Evolutionary conservation across 2,888 invertebrate genomes (phyloP).

Genomic region (Anthrax anthrax): DNA sequence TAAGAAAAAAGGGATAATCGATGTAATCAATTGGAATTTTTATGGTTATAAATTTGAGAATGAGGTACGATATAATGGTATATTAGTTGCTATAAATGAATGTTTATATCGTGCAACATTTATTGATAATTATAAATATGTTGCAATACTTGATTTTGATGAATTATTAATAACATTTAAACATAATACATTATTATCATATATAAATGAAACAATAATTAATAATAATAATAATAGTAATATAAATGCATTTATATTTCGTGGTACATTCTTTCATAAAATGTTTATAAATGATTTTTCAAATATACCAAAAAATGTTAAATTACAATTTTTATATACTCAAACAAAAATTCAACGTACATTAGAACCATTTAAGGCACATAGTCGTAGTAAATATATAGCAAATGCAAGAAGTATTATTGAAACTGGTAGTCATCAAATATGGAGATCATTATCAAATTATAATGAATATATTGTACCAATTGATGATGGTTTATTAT

Average conservation of each 20-base stretch:
- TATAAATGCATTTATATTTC: conserved; percentile 33
- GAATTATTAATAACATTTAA: conserved; percentile 71
- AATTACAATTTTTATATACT: conserved; percentile 29
- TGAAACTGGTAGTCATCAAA: conserved; percentile 81
- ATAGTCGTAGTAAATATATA: conserved; percentile 76
- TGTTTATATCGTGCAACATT: conserved; percentile 82
- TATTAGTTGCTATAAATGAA: conserved; percentile 82
- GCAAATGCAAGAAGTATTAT: conserved; percentile 67
- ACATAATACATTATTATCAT: conserved; percentile 50
- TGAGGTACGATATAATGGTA: conserved; percentile 46
- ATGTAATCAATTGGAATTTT: conserved; percentile 34
- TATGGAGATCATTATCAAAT: conserved; percentile 31
- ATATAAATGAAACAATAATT: conserved; percentile 24
- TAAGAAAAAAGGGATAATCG: conserved; percentile 20
- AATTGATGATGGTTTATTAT: conserved; percentile 25
- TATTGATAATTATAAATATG: conserved; percentile 50
- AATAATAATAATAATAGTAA: conserved; percentile 13
- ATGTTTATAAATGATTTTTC: conserved; percentile 34
- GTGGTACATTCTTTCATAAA: conserved; percentile 37
- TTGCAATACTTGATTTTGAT: conserved; percentile 73
- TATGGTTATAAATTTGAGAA: conserved; percentile 20
- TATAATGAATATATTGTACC: conserved; percentile 23
- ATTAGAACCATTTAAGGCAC: conserved; percentile 38
- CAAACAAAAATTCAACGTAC: conserved; percentile 30
- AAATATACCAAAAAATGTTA: conserved; percentile 20